Conservation (phyloP, 2,888 invertebrate species). For the Campoletis raptor region DNA sequence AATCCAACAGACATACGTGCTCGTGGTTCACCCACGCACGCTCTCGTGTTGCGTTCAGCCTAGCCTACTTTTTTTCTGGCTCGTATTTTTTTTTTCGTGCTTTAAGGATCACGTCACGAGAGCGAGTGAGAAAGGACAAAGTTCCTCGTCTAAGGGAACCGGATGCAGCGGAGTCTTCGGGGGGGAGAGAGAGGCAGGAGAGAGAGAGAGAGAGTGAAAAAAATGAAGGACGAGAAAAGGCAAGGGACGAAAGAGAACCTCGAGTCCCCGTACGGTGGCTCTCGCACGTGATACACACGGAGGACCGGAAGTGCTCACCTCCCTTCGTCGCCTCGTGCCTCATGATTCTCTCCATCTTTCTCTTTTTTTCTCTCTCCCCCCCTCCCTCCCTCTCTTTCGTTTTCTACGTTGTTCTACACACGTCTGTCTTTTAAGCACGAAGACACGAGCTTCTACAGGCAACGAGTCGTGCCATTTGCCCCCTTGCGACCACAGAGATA, state of each 20-base stretch:
- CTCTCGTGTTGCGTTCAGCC: slow-evolving; percentile 73
- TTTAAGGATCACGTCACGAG: slow-evolving; percentile 64
- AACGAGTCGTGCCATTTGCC: slow-evolving; percentile 77
- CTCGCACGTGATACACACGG: slow-evolving; percentile 84
- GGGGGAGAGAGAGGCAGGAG: slow-evolving; percentile 44
- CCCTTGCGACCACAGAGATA: slow-evolving; percentile 41
- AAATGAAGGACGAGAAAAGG: slow-evolving; percentile 52
- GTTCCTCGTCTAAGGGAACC: slow-evolving; percentile 68
- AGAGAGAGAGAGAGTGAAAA: slow-evolving; percentile 54
- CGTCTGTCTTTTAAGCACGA: slow-evolving; percentile 59
- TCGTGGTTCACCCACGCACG: slow-evolving; percentile 67
- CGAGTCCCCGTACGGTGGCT: slow-evolving; percentile 82
- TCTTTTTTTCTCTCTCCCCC: slow-evolving; percentile 75
- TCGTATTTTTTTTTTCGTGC: slow-evolving; percentile 71
- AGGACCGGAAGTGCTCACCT: slow-evolving; percentile 83
- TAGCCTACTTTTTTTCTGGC: slow-evolving; percentile 80
- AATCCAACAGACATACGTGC: slow-evolving; percentile 53
- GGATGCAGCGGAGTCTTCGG: slow-evolving; percentile 61
- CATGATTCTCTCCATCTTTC: slow-evolving; percentile 59
- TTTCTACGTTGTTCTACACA: slow-evolving; percentile 64
- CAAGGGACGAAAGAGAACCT: slow-evolving; percentile 71
- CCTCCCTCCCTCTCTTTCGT: slow-evolving; percentile 74
- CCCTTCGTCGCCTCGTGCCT: slow-evolving; percentile 71
- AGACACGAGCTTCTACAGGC: slow-evolving; percentile 71
- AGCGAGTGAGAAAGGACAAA: slow-evolving; percentile 53